These are phyloP conservation scores for Tachina grossa DNA, from an alignment of 2,888 invertebrate genomes.

Conservation along the genomic window DNA sequence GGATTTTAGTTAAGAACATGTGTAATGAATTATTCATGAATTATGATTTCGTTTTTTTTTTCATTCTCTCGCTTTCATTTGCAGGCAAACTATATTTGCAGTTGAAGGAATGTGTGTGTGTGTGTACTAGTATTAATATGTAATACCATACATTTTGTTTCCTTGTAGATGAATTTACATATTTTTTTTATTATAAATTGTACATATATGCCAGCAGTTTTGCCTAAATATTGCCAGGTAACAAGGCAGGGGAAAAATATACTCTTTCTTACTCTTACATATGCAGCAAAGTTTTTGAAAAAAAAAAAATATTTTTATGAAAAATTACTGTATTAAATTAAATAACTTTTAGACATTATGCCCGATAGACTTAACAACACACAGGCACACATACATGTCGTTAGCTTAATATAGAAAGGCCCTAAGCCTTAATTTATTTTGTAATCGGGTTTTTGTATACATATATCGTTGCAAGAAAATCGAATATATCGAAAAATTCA, in stretches of 20 bases:
- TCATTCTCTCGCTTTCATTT: conserved; percentile 2
- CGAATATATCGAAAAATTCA: too few species aligned
- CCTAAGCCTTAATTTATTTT: too few species aligned
- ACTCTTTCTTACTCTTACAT: neutral
- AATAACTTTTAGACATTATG: conserved; percentile 46
- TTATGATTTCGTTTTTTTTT: conserved; percentile 49
- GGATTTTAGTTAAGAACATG: conserved; percentile 55
- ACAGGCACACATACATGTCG: neutral
- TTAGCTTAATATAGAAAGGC: too few species aligned
- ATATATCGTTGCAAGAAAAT: too few species aligned
- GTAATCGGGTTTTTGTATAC: too few species aligned
- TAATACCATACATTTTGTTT: conserved; percentile 20
- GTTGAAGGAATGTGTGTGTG: neutral
- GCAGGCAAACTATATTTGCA: neutral
- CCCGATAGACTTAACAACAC: conserved; percentile 7
- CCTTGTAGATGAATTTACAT: conserved; percentile 27
- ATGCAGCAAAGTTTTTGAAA: neutral
- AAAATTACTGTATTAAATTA: conserved; percentile 48
- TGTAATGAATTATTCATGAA: conserved; percentile 67
- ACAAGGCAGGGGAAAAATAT: neutral
- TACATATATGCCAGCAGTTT: neutral
- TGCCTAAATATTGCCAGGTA: neutral
- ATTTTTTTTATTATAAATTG: neutral
- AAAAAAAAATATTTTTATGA: conserved; percentile 14
- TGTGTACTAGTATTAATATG: neutral